A percentile compares a stretch with the other conserved stretches of the same genome.
Evolutionary conservation across 2,888 invertebrate genomes (phyloP).

Genomic region (Pilophorus perplexus): DNA sequence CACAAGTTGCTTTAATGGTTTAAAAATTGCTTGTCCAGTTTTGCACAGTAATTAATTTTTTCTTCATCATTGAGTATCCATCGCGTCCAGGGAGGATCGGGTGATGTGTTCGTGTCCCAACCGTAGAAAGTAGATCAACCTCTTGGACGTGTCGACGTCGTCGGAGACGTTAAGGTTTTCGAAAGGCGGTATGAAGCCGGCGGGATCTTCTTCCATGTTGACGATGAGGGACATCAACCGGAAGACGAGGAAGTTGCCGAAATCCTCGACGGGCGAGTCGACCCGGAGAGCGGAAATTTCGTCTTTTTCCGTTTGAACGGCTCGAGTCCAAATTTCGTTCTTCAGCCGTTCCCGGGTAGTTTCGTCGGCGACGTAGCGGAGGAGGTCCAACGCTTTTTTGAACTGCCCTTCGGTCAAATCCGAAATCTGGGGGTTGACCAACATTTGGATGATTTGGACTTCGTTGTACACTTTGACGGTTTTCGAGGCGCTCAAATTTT

Average conservation of each 20-base stretch:
- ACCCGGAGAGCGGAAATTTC: constrained; percentile 1
- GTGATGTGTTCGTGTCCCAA: constrained; percentile 27
- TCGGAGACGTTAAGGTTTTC: constrained; percentile 27
- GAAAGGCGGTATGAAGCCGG: constrained; percentile 13
- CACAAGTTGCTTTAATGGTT: no score
- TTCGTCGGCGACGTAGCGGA: constrained; percentile 16
- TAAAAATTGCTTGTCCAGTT: no score
- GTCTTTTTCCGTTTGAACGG: constrained; percentile 6
- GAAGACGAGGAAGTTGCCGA: constrained; percentile 15
- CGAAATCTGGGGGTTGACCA: not conserved
- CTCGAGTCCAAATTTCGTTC: constrained; percentile 24
- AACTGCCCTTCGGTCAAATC: constrained; percentile 3
- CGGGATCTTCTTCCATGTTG: not conserved
- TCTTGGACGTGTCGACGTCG: constrained; percentile 28
- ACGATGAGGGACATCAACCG: constrained; percentile 10
- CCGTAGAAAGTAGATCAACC: constrained; percentile 16
- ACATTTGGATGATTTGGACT: constrained; percentile 26
- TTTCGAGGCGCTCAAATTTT: not conserved
- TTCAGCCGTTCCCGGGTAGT: constrained; percentile 9
- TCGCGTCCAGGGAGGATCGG: not conserved
- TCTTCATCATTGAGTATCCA: not conserved
- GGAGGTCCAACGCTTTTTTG: constrained; percentile 17
- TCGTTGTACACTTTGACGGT: constrained; percentile 2
- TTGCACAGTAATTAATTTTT: not conserved
- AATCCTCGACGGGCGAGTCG: constrained; percentile 10